These are phyloP conservation scores for Orchestia grillus DNA, from an alignment of 1,140 invertebrate genomes.

Conservation along the genomic window DNA sequence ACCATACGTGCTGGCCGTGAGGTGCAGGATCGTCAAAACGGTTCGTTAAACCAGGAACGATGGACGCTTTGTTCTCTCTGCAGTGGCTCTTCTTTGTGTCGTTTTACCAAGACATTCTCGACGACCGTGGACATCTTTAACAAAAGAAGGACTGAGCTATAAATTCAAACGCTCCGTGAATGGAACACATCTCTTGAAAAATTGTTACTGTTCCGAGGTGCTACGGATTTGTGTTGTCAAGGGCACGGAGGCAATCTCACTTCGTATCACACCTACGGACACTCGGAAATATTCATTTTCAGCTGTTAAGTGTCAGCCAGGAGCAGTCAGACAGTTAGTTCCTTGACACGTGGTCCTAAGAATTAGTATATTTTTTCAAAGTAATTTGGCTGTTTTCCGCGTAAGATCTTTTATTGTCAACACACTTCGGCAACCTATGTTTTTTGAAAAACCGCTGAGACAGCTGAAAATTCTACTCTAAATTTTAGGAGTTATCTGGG, in stretches of 20 bases:
- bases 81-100: background rate
- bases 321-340: no score
- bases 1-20: background rate
- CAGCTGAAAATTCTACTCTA: no score
- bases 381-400: no score
- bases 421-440: no score
- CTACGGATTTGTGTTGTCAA: background rate
- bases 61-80: background rate
- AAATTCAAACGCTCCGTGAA: background rate
- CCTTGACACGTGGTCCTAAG: no score
- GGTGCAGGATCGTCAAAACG: background rate
- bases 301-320: no score
- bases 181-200: background rate
- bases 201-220: background rate
- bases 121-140: background rate
- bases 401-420: no score
- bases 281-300: no score
- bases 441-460: no score
- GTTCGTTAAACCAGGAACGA: background rate
- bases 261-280: background rate
- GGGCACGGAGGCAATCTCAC: background rate
- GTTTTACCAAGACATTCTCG: background rate
- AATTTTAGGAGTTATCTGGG: no score
- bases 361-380: no score
- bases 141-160: background rate